Evolutionary conservation across 1,140 invertebrate genomes (phyloP), one percentile per base, ranked within the genome.

Genomic region (Drosophila serrata): DNA sequence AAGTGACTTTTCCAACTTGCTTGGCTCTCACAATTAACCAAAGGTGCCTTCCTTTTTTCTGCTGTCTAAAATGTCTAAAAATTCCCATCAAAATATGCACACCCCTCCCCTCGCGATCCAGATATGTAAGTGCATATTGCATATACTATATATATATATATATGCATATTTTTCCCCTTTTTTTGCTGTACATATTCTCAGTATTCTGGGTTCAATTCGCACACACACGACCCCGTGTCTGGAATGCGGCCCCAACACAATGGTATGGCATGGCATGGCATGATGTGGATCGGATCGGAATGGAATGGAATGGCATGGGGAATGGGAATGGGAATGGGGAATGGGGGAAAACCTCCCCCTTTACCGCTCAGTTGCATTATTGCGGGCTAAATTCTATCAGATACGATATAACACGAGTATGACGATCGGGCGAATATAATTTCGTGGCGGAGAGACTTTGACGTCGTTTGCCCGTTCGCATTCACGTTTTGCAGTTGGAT

Each of bases 401-500:
- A 87, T 86, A 79, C 56, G 37, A 69, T 67, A 75, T 49, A 55
- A 68, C 48, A 53, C 57, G 45, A 55, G 73, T 65, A 61, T 62
- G 60, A 63, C 55, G 46, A 65, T 64, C 43, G 73, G 43, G 64
- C 40, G 29, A 51, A 43, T 75, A 45, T 70, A 43, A 61, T 73
- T 73, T 72, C 24, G 53, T 42, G 68, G 49, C 65, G 77, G 80
- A 77, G 84, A 88, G 77, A 90, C 84, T 76, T 80, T 63, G 81
- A 60, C 60, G 24, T 51, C 46, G 59, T 51, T 80, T 72, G 75
- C 55, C 55, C 61, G 70, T 69, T 72, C 82, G 68, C 82, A 82
- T 87, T 88, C 82, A 87, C 82, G 84, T 87, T 87, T 88, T 73
- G 78, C 80, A 88, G 70, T 88, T 51, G 72, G 56, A 80, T 90